These are phyloP conservation scores for Teleogryllus occipitalis DNA, from an alignment of 1,140 invertebrate genomes.

Conservation along the genomic window DNA sequence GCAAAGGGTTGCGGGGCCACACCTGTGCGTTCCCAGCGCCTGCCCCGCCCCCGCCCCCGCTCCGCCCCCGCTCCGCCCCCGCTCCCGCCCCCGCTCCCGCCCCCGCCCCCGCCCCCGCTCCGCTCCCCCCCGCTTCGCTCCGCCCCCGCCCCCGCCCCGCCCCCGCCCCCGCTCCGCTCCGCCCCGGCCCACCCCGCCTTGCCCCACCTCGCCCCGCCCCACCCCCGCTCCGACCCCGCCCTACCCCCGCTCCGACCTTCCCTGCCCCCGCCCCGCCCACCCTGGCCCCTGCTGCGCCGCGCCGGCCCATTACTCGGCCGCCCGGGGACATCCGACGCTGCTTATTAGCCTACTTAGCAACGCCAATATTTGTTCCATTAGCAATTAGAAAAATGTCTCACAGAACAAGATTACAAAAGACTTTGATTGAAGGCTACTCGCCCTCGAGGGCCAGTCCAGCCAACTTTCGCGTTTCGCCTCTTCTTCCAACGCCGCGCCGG, in stretches of 20 bases:
- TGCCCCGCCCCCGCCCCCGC: too few species aligned
- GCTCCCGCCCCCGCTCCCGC: too few species aligned
- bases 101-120: too few species aligned
- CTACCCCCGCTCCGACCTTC: background rate
- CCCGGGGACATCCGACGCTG: background rate
- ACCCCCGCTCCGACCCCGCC: too few species aligned
- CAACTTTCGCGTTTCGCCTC: background rate
- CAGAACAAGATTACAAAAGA: background rate
- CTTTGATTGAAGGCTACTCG: background rate
- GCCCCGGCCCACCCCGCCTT: background rate
- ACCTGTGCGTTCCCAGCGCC: background rate
- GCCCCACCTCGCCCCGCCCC: background rate
- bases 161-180: background rate
- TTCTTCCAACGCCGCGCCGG: background rate
- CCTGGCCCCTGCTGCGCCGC: too few species aligned
- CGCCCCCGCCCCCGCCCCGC: background rate
- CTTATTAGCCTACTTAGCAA: background rate
- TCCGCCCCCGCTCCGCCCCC: background rate
- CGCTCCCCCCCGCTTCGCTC: too few species aligned
- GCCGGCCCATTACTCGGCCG: background rate
- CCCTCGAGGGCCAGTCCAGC: background rate
- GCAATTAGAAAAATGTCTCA: background rate
- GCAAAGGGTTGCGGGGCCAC: background rate
- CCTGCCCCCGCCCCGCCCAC: background rate
- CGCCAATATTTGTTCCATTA: background rate